Percentiles rank a stretch among this genome's conserved stretches.
phyloP scores from a whole-genome alignment of 2,797 vertebrate genomes.

The Crocodylus rhombifer region DNA sequence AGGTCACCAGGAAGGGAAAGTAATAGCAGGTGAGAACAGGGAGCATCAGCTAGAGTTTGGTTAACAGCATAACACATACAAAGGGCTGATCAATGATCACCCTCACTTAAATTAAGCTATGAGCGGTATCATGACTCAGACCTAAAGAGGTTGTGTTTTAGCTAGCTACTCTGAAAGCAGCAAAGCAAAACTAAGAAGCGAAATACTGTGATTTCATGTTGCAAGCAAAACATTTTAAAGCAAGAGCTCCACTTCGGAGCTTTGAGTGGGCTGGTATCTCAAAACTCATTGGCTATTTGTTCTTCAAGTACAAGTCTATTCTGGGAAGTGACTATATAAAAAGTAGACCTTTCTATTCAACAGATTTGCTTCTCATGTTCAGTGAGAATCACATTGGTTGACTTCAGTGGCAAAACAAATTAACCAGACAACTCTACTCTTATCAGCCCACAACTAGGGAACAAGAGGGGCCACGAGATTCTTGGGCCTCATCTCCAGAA shows the following conservation, averaged over 20 bases:
- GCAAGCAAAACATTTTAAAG: neutral
- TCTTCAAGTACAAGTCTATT: neutral
- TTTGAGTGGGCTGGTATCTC: neutral
- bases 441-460: neutral
- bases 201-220: neutral
- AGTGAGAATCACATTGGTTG: neutral
- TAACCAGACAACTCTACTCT: neutral
- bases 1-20: neutral
- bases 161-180: neutral
- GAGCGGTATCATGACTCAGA: neutral
- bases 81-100: neutral
- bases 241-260: neutral
- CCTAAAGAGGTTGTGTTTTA: neutral
- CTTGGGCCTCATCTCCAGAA: neutral
- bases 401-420: neutral
- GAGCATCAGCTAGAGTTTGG: neutral
- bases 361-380: fast-evolving
- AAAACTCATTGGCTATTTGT: neutral
- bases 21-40: fast-evolving
- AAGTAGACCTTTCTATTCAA: fast-evolving
- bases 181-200: neutral
- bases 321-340: neutral
- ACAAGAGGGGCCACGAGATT: neutral
- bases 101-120: neutral
- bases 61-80: fast-evolving